phyloP scores from a whole-genome alignment of 2,113 vertebrate species.

The Gymnogyps californianus region DNA sequence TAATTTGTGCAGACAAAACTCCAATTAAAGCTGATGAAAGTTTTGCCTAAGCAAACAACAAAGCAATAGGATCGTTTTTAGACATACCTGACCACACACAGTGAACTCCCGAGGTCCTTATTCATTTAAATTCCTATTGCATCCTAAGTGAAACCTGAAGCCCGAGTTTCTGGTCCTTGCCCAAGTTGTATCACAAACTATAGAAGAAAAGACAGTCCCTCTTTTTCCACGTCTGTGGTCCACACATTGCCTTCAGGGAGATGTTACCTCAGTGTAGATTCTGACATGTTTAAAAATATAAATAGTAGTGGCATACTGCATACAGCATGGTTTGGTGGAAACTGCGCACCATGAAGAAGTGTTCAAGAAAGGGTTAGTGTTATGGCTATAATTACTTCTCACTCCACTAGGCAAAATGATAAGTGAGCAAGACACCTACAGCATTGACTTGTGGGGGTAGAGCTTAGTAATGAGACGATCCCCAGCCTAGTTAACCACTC shows the following conservation, averaged over 20 bases:
- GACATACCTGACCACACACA: neutral
- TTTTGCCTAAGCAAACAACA: neutral
- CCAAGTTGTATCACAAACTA: neutral
- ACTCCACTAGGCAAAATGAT: neutral
- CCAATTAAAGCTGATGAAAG: neutral
- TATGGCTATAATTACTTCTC: neutral
- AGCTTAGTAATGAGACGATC: neutral
- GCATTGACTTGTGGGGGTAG: neutral
- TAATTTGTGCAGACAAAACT: neutral
- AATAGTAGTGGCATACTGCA: neutral
- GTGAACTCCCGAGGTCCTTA: fast-evolving
- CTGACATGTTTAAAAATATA: neutral
- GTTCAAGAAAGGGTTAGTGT: neutral
- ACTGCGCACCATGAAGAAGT: neutral
- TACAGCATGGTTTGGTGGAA: neutral
- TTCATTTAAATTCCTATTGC: neutral
- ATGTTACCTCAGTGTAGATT: neutral
- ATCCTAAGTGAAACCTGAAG: neutral
- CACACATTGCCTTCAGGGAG: neutral
- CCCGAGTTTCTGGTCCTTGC: fast-evolving
- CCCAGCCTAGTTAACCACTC: neutral
- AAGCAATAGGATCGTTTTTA: neutral
- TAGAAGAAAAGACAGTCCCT: neutral
- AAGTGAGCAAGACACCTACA: neutral
- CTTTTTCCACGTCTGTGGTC: neutral